Evolutionary conservation across 2,888 invertebrate species (phyloP), one percentile per base, ranked within the genome.

Genomic region (Mamestra brassicae): DNA sequence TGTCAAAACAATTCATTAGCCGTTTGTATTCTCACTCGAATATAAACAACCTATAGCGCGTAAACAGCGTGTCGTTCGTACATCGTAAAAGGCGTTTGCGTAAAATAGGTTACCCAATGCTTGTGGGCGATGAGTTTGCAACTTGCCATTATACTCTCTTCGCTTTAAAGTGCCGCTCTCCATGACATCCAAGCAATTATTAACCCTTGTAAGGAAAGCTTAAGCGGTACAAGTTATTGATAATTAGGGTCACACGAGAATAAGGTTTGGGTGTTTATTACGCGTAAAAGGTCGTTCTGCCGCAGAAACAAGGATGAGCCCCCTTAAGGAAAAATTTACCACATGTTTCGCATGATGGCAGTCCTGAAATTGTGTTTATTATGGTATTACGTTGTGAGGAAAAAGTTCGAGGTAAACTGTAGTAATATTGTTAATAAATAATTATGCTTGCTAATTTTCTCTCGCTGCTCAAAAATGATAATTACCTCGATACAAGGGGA

Each of bases 401-500:
- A 75, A 67, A 75, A 38, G 34, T 58, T 58, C 15, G 47, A 52
- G 50, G 17, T 42, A 26, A 75, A 62, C 58, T 47, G 71, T 60
- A 71, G 70, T 60, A 75, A 77, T 74, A 85, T 71, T 64, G 63
- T 81, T 54, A 84, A 75, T 84, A 79, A 70, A 81, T 82, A 73
- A 85, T 76, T 71, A 78, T 71, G 74, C 75, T 77, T 71, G 80
- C 78, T 83, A 85, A 86, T 88, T 88, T 86, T 79, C 84, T 81
- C 66, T 67, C 79, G 76, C 75, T 80, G 61, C 73, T 78, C 71
- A 76, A 80, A 87, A 86, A 87, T 85, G 60, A 84, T 86, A 89
- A 89, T 88, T 85, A 88, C 79, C 71, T 78, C 83, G 69, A 78
- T 78, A 83, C 75, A 64, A 72, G 76, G 74, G 67, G 79, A 68